phyloP scores from a whole-genome alignment of 2,113 vertebrate genomes.

The Acanthisitta chloris region DNA sequence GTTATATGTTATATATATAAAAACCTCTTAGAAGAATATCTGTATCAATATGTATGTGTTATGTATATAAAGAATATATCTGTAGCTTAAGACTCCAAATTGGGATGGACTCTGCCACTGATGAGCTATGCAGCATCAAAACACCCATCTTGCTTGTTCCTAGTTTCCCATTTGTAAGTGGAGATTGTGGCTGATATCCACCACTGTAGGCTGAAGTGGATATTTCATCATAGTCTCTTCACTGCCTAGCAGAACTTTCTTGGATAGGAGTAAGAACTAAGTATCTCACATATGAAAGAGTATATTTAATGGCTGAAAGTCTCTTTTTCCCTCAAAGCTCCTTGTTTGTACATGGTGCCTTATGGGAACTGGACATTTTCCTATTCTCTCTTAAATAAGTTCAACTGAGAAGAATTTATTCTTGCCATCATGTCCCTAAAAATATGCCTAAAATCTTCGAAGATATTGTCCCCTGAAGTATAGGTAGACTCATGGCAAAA shows the following conservation, averaged over 20 bases:
- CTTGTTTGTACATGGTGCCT: background rate
- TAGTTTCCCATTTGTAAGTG: background rate
- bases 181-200: background rate
- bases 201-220: fast-evolving
- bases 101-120: background rate
- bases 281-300: background rate
- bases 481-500: background rate
- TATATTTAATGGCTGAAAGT: background rate
- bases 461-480: background rate
- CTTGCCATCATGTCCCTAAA: background rate
- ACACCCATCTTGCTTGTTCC: background rate
- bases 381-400: background rate
- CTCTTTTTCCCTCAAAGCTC: background rate
- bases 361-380: background rate
- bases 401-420: background rate
- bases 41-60: background rate
- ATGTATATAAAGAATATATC: background rate
- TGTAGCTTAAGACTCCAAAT: background rate
- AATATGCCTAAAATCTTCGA: background rate
- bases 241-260: background rate
- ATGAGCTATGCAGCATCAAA: background rate
- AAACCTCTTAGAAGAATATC: background rate
- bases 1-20: background rate
- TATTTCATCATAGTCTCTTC: background rate
- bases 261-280: background rate